These are phyloP conservation scores for Myopa testacea DNA, from an alignment of 2,888 invertebrate species.

Conservation along the genomic window DNA sequence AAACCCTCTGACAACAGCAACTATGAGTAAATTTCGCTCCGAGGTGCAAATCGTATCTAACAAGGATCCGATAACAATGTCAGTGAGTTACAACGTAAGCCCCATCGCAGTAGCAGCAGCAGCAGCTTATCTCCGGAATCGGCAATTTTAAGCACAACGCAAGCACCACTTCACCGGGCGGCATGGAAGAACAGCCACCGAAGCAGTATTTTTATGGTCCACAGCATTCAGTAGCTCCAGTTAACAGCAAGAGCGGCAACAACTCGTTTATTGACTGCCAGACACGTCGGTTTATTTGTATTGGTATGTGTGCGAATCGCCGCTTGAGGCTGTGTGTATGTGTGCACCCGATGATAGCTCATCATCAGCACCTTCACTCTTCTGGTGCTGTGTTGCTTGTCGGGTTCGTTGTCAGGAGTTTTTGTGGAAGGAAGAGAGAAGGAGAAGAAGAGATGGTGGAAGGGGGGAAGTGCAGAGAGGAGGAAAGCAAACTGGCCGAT, in stretches of 20 bases:
- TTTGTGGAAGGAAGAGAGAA: background rate
- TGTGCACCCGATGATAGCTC: background rate
- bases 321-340: background rate
- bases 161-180: background rate
- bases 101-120: background rate
- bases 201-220: background rate
- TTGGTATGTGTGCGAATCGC: background rate
- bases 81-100: background rate
- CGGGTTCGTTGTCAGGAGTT: background rate
- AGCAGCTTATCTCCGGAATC: background rate
- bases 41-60: too few relatives aligned
- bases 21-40: too few relatives aligned
- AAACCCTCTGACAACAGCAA: too few relatives aligned
- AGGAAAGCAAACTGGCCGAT: too few relatives aligned
- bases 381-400: background rate
- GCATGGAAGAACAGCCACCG: background rate
- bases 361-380: background rate
- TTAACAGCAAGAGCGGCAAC: too few relatives aligned
- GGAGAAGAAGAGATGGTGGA: background rate
- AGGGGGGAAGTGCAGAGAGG: background rate
- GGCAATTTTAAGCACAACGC: background rate
- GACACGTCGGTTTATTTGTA: conserved; percentile 1
- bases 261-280: background rate
- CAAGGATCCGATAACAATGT: too few relatives aligned
- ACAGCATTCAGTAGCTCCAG: too few relatives aligned